Conservation (phyloP, 2,888 invertebrate genomes). For the Folsomia candida region DNA sequence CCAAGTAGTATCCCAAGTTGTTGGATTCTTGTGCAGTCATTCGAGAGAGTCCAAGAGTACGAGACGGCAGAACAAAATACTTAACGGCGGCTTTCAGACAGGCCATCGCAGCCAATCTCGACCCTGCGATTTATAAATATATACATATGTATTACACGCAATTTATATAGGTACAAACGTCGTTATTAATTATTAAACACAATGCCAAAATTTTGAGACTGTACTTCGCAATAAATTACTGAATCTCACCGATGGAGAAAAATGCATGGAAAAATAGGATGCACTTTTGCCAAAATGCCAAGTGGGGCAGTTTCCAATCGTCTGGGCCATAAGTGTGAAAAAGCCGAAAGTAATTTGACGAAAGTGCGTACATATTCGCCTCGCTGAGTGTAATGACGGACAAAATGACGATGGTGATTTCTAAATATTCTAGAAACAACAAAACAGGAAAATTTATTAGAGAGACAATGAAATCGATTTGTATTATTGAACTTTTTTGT, state of each 20-base stretch:
- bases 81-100: slow-evolving; percentile 36
- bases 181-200: background rate
- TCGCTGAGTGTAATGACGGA: slow-evolving; percentile 44
- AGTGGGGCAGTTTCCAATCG: slow-evolving; percentile 41
- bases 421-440: slow-evolving; percentile 33
- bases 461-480: background rate
- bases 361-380: slow-evolving; percentile 39
- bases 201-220: background rate
- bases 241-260: slow-evolving; percentile 35
- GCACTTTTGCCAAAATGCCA: slow-evolving; percentile 38
- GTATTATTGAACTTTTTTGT: background rate
- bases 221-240: background rate
- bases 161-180: background rate
- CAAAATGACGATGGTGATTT: slow-evolving; percentile 40
- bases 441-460: background rate
- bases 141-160: background rate
- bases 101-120: slow-evolving; percentile 39
- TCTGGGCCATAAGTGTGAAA: slow-evolving; percentile 35
- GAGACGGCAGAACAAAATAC: slow-evolving; percentile 13
- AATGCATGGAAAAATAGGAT: slow-evolving; percentile 46
- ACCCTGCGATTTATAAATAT: slow-evolving; percentile 21
- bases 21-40: background rate
- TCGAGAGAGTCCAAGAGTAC: background rate
- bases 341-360: slow-evolving; percentile 40
- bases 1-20: slow-evolving; percentile 21